phyloP scores from a whole-genome alignment of 2,888 invertebrate genomes.

The Polyploca ridens region DNA sequence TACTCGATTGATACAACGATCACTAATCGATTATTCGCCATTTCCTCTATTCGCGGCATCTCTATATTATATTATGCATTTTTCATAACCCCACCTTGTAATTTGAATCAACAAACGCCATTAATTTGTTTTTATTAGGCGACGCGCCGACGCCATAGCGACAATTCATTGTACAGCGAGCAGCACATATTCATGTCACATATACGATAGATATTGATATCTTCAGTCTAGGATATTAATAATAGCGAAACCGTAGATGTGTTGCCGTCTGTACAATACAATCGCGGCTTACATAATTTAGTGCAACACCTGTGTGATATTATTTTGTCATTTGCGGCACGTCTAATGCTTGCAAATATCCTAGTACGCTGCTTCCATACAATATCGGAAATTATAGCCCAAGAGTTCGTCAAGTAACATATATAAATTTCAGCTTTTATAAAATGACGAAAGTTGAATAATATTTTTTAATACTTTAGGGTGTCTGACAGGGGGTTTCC shows the following conservation, averaged over 20 bases:
- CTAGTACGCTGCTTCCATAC: neutral
- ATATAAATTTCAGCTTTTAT: too few relatives aligned
- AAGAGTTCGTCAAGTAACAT: too few relatives aligned
- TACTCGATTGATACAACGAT: too few relatives aligned
- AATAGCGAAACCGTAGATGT: neutral
- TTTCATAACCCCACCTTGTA: neutral
- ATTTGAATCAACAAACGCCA: neutral
- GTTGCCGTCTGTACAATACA: neutral
- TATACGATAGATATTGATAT: neutral
- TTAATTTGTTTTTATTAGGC: neutral
- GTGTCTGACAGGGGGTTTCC: too few relatives aligned
- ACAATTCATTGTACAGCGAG: neutral
- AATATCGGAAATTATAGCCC: neutral
- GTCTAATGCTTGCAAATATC: conserved; percentile 10
- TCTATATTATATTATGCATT: neutral
- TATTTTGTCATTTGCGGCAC: neutral
- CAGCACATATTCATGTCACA: neutral
- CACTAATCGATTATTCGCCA: too few relatives aligned
- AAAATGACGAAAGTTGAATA: too few relatives aligned
- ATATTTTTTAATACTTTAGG: too few relatives aligned
- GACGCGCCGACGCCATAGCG: conserved; percentile 1
- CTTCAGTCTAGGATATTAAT: neutral
- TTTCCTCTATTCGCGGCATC: too few relatives aligned
- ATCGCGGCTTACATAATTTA: neutral
- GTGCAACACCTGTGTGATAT: conserved; percentile 12